Conservation (phyloP, 2,113 vertebrate species). For the Octodon degus region DNA sequence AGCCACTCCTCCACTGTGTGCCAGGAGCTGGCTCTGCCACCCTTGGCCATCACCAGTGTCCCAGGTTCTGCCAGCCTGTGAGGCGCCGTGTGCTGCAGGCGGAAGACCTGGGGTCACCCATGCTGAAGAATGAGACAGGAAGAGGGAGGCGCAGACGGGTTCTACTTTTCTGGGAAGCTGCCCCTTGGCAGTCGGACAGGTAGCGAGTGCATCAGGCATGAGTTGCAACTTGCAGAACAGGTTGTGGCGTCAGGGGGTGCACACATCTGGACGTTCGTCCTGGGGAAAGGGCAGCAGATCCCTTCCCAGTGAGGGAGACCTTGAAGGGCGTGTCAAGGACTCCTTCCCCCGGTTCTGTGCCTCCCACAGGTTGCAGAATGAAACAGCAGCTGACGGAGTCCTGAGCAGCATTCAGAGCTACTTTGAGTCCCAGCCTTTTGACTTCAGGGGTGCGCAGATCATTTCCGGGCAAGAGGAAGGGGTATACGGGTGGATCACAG, state of each 20-base stretch:
- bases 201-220: background rate
- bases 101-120: background rate
- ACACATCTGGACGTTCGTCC: background rate
- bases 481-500: conserved; percentile 97
- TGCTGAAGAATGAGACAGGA: background rate
- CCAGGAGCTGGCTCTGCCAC: too few relatives aligned
- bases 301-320: conserved; percentile 46
- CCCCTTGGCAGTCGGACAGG: background rate
- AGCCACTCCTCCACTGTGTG: background rate
- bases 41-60: background rate
- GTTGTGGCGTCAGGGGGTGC: background rate
- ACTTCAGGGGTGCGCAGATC: conserved; percentile 94
- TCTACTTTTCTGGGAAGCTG: background rate
- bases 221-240: background rate
- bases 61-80: background rate
- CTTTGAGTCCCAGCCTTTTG: conserved; percentile 92
- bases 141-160: background rate
- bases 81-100: background rate
- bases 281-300: background rate
- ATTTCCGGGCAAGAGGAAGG: conserved; percentile 96
- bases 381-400: conserved; percentile 88
- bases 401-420: conserved; percentile 89
- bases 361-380: conserved; percentile 89
- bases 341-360: conserved; percentile 86
- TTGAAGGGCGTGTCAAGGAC: conserved; percentile 34